Base-by-base conservation (phyloP, 2,888 invertebrate genomes). In the Asteroscopus sphinx region DNA sequence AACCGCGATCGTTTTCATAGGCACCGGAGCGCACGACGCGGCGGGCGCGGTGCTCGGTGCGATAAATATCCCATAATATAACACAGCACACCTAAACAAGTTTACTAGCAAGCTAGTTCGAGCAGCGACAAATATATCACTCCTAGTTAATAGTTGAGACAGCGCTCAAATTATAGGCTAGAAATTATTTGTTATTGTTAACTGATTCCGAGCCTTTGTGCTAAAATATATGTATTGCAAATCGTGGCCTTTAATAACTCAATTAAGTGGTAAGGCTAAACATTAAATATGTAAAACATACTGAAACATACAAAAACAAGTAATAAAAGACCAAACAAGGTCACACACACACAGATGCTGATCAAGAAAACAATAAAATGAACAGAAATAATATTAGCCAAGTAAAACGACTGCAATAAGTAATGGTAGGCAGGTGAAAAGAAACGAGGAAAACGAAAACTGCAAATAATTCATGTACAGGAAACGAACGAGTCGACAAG, bases 381-480 rank as follows among this genome's bases (percentile, higher is more conserved):
- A 48, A 45, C 47, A 46, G 17, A 26, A 53, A 46, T 47, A 65
- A 40, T 13, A 49, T 1, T 41, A 26, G 37, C 30, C 32, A 16
- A 44, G 63, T 56, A 32, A 58, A 61, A 35, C 21, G 33, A 54
- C 55, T 25, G 42, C 44, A 47, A 26, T 28, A 48, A 45, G 45
- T 35, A 35, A 16, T 54, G 48, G 40, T 25, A 44, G 54, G 36
- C 35, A 47, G 17, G 59, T 61, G 55, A 57, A 68, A 63, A 61
- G 55, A 65, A 70, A 53, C 52, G 49, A 74, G 70, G 75, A 75
- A 75, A 73, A 76, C 65, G 67, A 73, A 76, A 74, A 73, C 56
- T 68, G 53, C 62, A 60, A 72, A 64, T 76, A 62, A 69, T 68
- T 67, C 37, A 68, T 58, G 59, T 60, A 54, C 77, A 73, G 77